These are phyloP conservation scores for Plectrocnemia conspersa DNA, from an alignment of 1,140 invertebrate species.

Conservation along the genomic window DNA sequence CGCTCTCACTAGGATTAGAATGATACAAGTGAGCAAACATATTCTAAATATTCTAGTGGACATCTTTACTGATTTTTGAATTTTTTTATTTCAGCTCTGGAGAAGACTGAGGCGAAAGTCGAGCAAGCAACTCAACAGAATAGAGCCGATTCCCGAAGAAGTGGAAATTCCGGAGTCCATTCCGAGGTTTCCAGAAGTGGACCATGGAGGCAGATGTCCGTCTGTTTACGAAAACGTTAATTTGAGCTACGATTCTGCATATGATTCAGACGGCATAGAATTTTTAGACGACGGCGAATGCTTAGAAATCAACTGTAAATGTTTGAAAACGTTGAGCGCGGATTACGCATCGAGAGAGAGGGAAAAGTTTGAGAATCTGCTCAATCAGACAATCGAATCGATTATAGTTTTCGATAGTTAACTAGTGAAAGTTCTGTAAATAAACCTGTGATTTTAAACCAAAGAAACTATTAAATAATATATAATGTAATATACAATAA, in stretches of 20 bases:
- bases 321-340: not conserved
- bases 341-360: not conserved
- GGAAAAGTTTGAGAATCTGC: slow-evolving; percentile 31
- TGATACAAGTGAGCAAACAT: not conserved
- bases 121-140: not conserved
- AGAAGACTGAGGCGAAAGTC: no score
- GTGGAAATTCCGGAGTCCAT: not conserved
- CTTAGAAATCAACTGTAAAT: slow-evolving; percentile 1
- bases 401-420: no score
- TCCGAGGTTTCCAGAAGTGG: slow-evolving; percentile 22
- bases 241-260: slow-evolving; percentile 29
- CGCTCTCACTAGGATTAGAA: not conserved
- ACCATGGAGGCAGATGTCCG: slow-evolving; percentile 2
- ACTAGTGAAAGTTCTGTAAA: no score
- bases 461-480: no score
- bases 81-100: not conserved
- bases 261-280: slow-evolving; percentile 30
- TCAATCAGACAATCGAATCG: slow-evolving; percentile 33
- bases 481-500: no score
- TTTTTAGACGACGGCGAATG: slow-evolving; percentile 17
- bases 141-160: slow-evolving; percentile 4
- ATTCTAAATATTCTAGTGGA: not conserved
- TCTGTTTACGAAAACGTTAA: slow-evolving; percentile 34
- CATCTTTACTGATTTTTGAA: not conserved
- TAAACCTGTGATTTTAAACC: no score